Base-by-base conservation (phyloP, 2,888 invertebrate genomes). In the Elysia crispata region DNA sequence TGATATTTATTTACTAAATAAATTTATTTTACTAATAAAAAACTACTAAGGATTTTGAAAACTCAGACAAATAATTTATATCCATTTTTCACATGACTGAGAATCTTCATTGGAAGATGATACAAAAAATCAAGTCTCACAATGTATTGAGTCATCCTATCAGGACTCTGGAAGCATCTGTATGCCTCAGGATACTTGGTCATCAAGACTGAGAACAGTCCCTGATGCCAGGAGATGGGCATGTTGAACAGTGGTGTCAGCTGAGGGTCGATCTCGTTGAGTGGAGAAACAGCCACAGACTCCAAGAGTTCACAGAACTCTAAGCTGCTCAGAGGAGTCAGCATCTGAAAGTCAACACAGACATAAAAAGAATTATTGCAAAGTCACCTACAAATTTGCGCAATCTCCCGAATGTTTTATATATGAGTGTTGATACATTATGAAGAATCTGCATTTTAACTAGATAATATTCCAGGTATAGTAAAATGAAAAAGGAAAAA, bases 291-390 rank as follows among this genome's bases (percentile, higher is more conserved):
- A 74, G 93, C 92, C 0, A 95, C 95, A 80, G 90, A 85, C 30
- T 93, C 92, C 85, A 95, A 93, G 70, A 95, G 91, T 90, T 95
- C 95, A 73, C 93, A 92, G 86, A 95, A 95, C 89, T 95, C 95
- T 1, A 91, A 91, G 86, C 94, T 95, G 6, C 92, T 94, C 89
- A 95, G 92, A 1, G 90, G 85, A 8, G 80, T 77, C 18, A 79
- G 70, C 54, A 79, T 85, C 84, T 80, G 84, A 76, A 41, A 23
- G 73, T 41, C 41, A 41, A 11, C 5, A 11, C 5, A 41, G 3
- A 41, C 11, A 41, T 41, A 6, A 41, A 41, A 3, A 41, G 41
- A 41, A 41, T 11, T 11, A 41, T 41, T 41, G 41, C 11, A 6
- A 41, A 41, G 41, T 41, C 41, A 41, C 5, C 41, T 41, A 11